Evolutionary conservation across 2,797 vertebrate species (phyloP), one percentile per base, ranked within the genome.

Genomic region (Lophius americanus): DNA sequence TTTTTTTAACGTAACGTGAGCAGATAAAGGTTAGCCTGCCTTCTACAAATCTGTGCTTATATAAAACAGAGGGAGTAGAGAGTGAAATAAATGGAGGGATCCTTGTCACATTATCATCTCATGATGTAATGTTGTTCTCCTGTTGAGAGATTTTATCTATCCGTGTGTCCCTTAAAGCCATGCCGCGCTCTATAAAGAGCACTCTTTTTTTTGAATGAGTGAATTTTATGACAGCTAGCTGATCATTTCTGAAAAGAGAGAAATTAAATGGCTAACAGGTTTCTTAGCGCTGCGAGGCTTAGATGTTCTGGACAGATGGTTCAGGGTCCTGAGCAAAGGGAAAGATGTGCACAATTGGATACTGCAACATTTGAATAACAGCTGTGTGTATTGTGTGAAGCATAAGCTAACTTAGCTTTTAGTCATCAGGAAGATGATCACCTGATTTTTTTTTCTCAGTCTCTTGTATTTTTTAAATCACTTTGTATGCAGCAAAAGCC

Each of bases 21-120:
- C 41, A 82, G 74, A 78, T 78, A 82, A 63, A 79, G 81, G 85
- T 80, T 77, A 73, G 67, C 73, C 71, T 62, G 64, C 48, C 68
- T 53, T 67, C 35, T 32, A 41, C 59, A 73, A 62, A 60, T 64
- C 42, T 62, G 35, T 51, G 77, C 85, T 87, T 79, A 64, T 68
- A 83, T 75, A 76, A 65, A 72, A 68, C 7, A 50, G 65, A 79
- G 54, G 53, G 54, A 75, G 69, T 47, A 63, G 57, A 54, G 67
- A 68, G 36, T 64, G 67, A 56, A 60, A 62, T 47, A 47, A 70
- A 62, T 55, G 55, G 39, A 49, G 55, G 9, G 47, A 36, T 13
- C 67, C 56, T 51, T 67, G 60, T 60, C 47, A 73, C 56, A 64
- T 5, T 49, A 42, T 50, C 60, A 44, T 35, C 52, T 33, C 63